Percentiles rank a stretch among this genome's conserved stretches.
Conservation (phyloP, 2,888 invertebrate species). For the Brachypalpus laphriformis region DNA sequence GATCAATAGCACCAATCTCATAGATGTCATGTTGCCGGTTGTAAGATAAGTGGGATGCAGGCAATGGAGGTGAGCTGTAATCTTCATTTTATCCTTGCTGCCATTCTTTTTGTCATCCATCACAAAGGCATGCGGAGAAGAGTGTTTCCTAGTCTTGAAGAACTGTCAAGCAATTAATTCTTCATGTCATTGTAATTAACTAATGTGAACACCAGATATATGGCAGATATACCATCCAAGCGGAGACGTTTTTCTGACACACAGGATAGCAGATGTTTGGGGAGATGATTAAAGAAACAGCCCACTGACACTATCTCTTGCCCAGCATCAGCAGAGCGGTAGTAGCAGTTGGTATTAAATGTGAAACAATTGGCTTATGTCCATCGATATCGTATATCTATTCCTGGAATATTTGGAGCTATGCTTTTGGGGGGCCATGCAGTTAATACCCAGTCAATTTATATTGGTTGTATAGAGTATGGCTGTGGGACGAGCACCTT, state of each 20-base stretch:
- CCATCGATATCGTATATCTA: constrained; percentile 41
- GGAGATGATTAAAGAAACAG: constrained; percentile 61
- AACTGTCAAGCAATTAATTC: constrained; percentile 71
- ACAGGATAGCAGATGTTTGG: constrained; percentile 57
- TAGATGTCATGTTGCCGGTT: constrained; percentile 62
- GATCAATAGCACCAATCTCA: constrained; percentile 65
- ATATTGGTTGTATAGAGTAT: constrained; percentile 28
- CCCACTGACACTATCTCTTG: constrained; percentile 38
- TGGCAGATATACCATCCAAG: not conserved
- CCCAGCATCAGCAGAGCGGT: constrained; percentile 6
- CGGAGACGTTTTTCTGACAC: constrained; percentile 14
- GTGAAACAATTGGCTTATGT: constrained; percentile 62
- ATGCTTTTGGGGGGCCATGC: not conserved
- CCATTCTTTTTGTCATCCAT: constrained; percentile 59
- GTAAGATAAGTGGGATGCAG: not conserved
- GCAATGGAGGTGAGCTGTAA: constrained; percentile 2
- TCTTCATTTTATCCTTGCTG: constrained; percentile 32
- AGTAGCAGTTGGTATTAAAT: constrained; percentile 43
- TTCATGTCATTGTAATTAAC: constrained; percentile 71
- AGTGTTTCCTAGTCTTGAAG: constrained; percentile 18
- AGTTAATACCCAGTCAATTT: constrained; percentile 31
- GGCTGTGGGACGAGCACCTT: too few species aligned
- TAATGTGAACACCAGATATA: constrained; percentile 56
- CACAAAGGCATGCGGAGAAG: constrained; percentile 26
- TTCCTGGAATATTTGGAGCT: constrained; percentile 13